A percentile compares a stretch with the other conserved stretches of the same genome.
These are phyloP conservation scores for Hirudinaria manillensis DNA, from an alignment of 2,888 invertebrate genomes.

Conservation along the genomic window DNA sequence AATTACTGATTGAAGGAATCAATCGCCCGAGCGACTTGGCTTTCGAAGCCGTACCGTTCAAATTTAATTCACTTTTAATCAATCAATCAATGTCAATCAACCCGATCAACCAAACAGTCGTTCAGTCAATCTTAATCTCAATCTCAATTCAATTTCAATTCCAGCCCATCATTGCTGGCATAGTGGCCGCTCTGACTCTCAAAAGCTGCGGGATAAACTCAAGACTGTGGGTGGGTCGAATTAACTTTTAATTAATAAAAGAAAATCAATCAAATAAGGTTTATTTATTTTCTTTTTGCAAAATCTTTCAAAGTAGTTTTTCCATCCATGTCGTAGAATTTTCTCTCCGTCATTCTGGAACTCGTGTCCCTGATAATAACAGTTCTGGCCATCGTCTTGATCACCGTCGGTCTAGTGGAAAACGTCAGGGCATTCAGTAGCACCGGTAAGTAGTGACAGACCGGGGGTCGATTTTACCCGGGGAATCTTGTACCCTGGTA, in stretches of 20 bases:
- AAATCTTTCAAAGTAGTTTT: background rate
- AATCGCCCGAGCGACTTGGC: too few species aligned
- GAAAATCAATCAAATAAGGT: too few species aligned
- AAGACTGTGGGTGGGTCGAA: conserved; percentile 14
- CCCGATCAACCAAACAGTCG: too few species aligned
- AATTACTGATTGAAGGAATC: too few species aligned
- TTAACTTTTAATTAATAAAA: background rate
- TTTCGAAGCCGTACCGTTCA: too few species aligned
- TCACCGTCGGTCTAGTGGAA: conserved; percentile 32
- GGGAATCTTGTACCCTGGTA: too few species aligned
- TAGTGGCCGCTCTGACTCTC: conserved; percentile 26
- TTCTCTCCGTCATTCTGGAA: conserved; percentile 31
- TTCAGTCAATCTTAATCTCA: background rate
- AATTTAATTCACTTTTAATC: too few species aligned
- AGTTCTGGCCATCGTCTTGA: conserved; percentile 30
- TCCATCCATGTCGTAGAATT: conserved; percentile 28
- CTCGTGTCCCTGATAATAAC: conserved; percentile 21
- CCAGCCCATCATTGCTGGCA: conserved; percentile 24
- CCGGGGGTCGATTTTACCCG: background rate
- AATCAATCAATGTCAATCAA: too few species aligned
- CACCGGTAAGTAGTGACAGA: conserved; percentile 27
- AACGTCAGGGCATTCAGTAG: conserved; percentile 27
- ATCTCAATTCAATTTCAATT: background rate
- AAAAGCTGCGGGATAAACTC: conserved; percentile 28
- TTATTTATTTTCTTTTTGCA: background rate